A percentile compares a stretch with the other conserved stretches of the same genome.
Conservation (phyloP, 2,888 invertebrate genomes). For the Macrosiphum euphorbiae region DNA sequence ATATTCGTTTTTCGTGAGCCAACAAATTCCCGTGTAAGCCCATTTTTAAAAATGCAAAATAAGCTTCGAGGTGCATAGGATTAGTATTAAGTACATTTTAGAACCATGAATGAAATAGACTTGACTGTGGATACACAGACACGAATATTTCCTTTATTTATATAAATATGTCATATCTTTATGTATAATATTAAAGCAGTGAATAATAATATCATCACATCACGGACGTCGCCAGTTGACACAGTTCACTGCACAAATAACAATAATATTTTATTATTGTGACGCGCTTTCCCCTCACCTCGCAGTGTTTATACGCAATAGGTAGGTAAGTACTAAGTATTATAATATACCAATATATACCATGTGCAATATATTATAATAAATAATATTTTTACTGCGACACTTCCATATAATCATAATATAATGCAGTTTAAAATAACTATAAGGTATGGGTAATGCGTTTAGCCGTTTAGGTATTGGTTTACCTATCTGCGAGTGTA, state of each 20-base stretch:
- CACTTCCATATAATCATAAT: not conserved
- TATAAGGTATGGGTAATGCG: not conserved
- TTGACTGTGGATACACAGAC: too few species aligned
- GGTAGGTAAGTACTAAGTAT: not conserved
- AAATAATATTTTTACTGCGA: not conserved
- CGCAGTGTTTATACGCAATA: not conserved
- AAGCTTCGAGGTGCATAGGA: too few species aligned
- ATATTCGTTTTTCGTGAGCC: too few species aligned
- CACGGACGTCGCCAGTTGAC: not conserved
- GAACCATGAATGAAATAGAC: too few species aligned
- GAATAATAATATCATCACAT: too few species aligned
- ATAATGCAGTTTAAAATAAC: not conserved
- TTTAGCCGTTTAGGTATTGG: not conserved
- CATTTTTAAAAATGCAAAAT: too few species aligned
- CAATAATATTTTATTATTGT: not conserved
- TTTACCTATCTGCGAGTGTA: not conserved
- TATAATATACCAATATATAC: not conserved
- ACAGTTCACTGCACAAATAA: not conserved
- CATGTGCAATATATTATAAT: not conserved
- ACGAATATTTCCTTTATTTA: too few species aligned
- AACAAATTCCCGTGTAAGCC: too few species aligned
- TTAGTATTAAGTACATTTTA: too few species aligned
- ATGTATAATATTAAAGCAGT: too few species aligned
- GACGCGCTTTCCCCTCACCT: not conserved
- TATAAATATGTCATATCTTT: too few species aligned